These are phyloP conservation scores for Schizotus pectinicornis DNA, from an alignment of 2,888 invertebrate genomes.

Conservation along the genomic window DNA sequence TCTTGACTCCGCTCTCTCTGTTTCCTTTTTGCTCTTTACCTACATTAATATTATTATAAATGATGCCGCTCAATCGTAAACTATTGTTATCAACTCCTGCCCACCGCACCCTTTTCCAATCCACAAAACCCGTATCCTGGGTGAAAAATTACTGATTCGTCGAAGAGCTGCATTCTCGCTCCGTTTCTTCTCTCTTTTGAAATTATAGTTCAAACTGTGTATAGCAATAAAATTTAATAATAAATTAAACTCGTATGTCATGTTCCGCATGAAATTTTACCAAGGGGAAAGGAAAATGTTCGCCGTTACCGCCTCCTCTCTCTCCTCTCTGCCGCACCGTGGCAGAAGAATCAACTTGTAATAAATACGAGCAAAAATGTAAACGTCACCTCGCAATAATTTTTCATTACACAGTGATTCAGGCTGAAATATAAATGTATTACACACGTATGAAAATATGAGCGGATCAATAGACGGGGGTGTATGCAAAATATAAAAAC, in stretches of 20 bases:
- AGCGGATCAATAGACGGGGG: slow-evolving; percentile 52
- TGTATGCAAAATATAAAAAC: slow-evolving; percentile 54
- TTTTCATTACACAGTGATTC: slow-evolving; percentile 48
- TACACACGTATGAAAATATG: slow-evolving; percentile 52
- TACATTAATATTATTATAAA: not conserved
- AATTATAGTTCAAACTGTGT: slow-evolving; percentile 45
- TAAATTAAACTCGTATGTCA: slow-evolving; percentile 46
- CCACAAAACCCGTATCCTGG: slow-evolving; percentile 35
- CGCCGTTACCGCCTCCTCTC: not conserved
- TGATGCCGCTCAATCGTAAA: no score
- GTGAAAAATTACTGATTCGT: slow-evolving; percentile 42
- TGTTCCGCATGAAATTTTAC: slow-evolving; percentile 41
- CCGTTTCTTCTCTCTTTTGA: slow-evolving; percentile 42
- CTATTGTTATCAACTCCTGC: slow-evolving; percentile 2
- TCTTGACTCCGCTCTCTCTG: not conserved
- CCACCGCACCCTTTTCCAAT: slow-evolving; percentile 20
- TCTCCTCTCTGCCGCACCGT: not conserved
- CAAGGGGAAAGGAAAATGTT: slow-evolving; percentile 36
- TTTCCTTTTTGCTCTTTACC: slow-evolving; percentile 4
- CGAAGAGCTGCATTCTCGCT: slow-evolving; percentile 31
- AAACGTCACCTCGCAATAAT: slow-evolving; percentile 47
- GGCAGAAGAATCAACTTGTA: slow-evolving; percentile 24
- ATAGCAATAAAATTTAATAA: slow-evolving; percentile 49
- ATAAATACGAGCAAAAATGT: slow-evolving; percentile 46
- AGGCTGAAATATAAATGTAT: slow-evolving; percentile 50